Percentiles rank a stretch among this genome's conserved stretches.
Conservation (phyloP, 2,888 invertebrate species). For the Sicus ferrugineus region DNA sequence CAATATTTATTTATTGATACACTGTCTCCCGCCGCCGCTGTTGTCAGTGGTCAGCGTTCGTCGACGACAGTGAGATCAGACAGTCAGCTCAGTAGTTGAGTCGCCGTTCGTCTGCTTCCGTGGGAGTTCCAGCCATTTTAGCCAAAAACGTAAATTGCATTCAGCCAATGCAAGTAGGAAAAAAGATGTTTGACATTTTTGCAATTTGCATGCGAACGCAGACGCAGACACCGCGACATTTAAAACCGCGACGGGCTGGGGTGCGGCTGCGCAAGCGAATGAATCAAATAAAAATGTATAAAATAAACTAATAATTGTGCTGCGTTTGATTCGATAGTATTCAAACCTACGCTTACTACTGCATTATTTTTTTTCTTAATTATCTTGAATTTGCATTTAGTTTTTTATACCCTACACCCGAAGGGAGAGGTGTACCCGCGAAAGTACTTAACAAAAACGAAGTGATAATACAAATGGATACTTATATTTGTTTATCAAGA, state of each 20-base stretch:
- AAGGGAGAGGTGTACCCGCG: too few relatives aligned
- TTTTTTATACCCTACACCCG: too few relatives aligned
- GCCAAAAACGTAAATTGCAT: conserved; percentile 6
- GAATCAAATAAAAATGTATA: not conserved
- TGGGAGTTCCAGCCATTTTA: conserved; percentile 23
- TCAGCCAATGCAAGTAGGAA: not conserved
- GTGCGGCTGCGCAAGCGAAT: conserved; percentile 23
- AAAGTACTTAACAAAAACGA: too few relatives aligned
- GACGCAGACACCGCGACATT: conserved; percentile 13
- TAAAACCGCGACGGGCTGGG: not conserved
- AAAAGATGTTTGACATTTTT: conserved; percentile 32
- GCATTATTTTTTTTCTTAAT: too few relatives aligned
- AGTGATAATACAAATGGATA: too few relatives aligned
- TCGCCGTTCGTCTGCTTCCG: conserved; percentile 10
- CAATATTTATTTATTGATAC: conserved; percentile 19
- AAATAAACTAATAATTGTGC: not conserved
- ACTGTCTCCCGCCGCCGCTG: not conserved
- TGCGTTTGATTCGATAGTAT: too few relatives aligned
- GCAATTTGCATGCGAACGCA: conserved; percentile 28
- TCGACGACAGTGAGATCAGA: not conserved
- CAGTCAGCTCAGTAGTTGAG: not conserved
- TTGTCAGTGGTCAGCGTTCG: not conserved
- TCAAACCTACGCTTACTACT: too few relatives aligned
- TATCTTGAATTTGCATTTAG: too few relatives aligned
- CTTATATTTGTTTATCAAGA: too few relatives aligned